Base-by-base conservation (phyloP, 1,140 invertebrate genomes). In the Anadara kagoshimensis region DNA sequence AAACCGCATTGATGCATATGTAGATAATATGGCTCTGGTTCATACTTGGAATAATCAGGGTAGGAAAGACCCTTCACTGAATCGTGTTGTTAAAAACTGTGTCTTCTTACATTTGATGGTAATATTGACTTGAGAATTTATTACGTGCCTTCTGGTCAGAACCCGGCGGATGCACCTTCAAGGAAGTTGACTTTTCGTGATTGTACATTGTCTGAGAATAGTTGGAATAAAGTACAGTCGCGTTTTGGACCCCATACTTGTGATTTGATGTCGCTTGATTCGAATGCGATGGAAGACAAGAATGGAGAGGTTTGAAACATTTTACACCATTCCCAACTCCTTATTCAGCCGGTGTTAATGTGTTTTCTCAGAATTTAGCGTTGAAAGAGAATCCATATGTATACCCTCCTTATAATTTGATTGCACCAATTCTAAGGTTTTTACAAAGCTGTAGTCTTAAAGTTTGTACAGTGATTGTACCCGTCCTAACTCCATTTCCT, bases 221-320 rank as follows among this genome's bases (percentile, higher is more conserved):
- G 54, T 41, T 73, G 64, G 71, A 18, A 54, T 12, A 44, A 26
- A 1, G 26, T 66, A 16, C 63, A 73, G 44, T 2, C 3, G n/a
- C 10, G 7, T 51, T 66, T 66, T 66, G 49, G 63, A 18, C 63
- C 26, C 14, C 47, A 66, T 29, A 8, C 43, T 36, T 44, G 47
- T 41, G 70, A 73, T 57, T 45, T 73, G 14, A 73, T 73, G 63
- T 47, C 71, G 45, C 45, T 73, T 53, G 64, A 73, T 57, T 73
- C 71, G 43, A 66, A 73, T 73, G 63, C 47, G 22, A 73, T 73
- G 63, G 53, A 45, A 26, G 16, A 36, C 43, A 20, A 22, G 36
- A 41, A 51, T 43, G 71, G 63, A 20, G 53, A 45, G 44, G 44
- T 53, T 56, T 73, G 26, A 56, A 57, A 22, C 64, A 73, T 66